Percentiles rank a stretch among this genome's conserved stretches.
Conservation (phyloP, 2,797 vertebrate species). For the Distichodus sexfasciatus region DNA sequence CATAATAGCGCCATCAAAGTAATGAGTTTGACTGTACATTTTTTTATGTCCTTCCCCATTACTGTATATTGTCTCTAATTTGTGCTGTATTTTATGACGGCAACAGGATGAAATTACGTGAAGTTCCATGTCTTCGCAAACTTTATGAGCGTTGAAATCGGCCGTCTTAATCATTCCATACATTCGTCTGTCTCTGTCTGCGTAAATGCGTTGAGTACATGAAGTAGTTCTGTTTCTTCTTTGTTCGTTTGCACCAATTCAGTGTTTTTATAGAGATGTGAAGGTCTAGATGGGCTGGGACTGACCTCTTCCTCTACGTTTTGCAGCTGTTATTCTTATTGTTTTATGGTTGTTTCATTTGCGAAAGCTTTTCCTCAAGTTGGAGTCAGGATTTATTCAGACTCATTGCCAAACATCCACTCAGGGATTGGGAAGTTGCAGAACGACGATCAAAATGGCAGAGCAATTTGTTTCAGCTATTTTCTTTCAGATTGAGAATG, state of each 20-base stretch:
- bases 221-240: background rate
- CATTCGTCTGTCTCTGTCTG: slow-evolving; percentile 10
- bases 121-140: slow-evolving; percentile 24
- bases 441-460: too few relatives aligned
- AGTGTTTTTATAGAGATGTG: background rate
- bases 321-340: background rate
- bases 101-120: slow-evolving; percentile 19
- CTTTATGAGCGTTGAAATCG: slow-evolving; percentile 4
- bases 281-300: background rate
- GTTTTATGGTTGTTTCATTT: background rate
- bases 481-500: too few relatives aligned
- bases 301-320: too few relatives aligned
- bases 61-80: slow-evolving; percentile 27
- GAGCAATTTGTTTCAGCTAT: too few relatives aligned
- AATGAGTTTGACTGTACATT: slow-evolving; percentile 42
- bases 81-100: slow-evolving; percentile 22
- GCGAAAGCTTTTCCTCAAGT: too few relatives aligned
- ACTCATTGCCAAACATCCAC: too few relatives aligned
- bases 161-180: slow-evolving; percentile 9
- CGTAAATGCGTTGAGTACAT: background rate
- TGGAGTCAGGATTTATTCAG: too few relatives aligned
- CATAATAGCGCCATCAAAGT: slow-evolving; percentile 48
- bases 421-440: too few relatives aligned
- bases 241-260: background rate
- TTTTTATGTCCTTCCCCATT: slow-evolving; percentile 33